A percentile compares a stretch with the other conserved stretches of the same genome.
These are phyloP conservation scores for Pristiophorus japonicus DNA, from an alignment of 2,113 vertebrate species.

Conservation along the genomic window DNA sequence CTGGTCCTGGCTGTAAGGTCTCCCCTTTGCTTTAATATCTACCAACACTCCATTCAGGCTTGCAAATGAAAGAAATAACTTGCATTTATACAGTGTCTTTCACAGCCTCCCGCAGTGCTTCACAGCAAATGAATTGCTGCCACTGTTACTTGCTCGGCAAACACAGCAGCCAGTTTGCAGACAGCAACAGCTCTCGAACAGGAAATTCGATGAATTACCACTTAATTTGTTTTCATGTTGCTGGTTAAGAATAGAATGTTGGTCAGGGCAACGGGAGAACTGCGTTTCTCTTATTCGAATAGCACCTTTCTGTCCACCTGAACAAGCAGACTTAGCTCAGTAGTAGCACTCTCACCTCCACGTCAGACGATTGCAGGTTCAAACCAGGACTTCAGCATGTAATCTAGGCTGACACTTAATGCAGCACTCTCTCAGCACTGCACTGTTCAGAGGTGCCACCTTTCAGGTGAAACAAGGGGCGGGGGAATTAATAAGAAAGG, in stretches of 20 bases:
- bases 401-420: neutral
- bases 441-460: no score
- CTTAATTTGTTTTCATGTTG: neutral
- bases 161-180: neutral
- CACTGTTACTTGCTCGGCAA: neutral
- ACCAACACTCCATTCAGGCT: neutral
- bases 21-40: neutral
- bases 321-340: neutral
- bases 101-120: neutral
- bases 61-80: neutral
- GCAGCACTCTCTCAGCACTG: neutral
- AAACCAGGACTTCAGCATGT: neutral
- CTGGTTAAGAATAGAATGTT: neutral
- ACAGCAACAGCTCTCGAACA: neutral
- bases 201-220: neutral
- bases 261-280: neutral
- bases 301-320: neutral
- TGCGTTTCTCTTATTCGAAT: neutral
- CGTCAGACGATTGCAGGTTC: neutral
- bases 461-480: no score
- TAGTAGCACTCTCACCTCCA: neutral
- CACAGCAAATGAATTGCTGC: neutral
- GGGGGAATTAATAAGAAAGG: no score
- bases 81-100: neutral
- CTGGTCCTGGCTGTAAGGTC: neutral